phyloP scores from a whole-genome alignment of 2,113 vertebrate species.

The Tringa solitaria region DNA sequence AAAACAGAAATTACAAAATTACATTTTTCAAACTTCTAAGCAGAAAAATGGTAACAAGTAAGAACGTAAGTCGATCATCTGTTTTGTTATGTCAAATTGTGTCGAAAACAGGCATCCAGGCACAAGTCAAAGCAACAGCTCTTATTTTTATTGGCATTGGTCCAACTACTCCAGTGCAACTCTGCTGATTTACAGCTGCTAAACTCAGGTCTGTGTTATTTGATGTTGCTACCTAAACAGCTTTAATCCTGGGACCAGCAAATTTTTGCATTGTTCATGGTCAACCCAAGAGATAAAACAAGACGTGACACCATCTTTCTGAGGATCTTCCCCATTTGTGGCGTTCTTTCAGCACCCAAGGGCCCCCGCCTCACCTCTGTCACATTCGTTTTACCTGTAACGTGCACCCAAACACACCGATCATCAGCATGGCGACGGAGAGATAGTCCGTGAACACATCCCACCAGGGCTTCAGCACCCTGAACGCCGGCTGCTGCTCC shows the following conservation, averaged over 20 bases:
- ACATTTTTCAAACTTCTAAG: neutral
- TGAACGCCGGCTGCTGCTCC: conserved; percentile 96
- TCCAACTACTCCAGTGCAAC: neutral
- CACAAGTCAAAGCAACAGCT: neutral
- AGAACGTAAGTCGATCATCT: neutral
- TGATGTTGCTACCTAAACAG: conserved; percentile 15
- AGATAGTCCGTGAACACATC: conserved; percentile 98
- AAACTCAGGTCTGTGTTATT: neutral
- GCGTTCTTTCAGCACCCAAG: neutral
- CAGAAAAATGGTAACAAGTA: neutral
- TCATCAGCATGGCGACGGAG: conserved; percentile 97
- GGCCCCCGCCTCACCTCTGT: rapidly evolving
- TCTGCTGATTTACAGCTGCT: neutral
- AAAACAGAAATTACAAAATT: neutral
- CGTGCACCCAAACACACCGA: conserved; percentile 96
- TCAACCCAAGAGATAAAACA: neutral
- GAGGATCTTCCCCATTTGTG: neutral
- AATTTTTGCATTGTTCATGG: neutral
- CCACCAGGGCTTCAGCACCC: conserved; percentile 99
- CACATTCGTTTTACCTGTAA: conserved; percentile 82
- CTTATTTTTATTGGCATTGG: neutral
- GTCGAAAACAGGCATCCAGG: neutral
- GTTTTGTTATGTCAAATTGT: neutral
- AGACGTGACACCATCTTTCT: neutral
- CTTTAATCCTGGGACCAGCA: neutral